Base-by-base conservation (phyloP, 2,113 vertebrate species). In the Holacanthus passer region DNA sequence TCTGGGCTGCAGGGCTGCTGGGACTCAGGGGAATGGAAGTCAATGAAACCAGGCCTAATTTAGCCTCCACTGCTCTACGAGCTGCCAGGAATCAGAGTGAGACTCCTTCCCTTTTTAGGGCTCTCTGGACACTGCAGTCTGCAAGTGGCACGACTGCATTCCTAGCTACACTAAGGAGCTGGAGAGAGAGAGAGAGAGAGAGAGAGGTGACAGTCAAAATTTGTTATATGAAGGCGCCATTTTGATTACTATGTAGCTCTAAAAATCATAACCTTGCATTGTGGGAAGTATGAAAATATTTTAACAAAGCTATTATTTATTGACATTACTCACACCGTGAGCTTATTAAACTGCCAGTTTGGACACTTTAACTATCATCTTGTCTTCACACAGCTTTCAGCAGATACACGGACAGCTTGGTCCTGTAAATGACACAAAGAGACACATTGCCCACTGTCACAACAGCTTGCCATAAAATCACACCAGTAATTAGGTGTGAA, bases 51-150 rank as follows among this genome's bases (percentile, higher is more conserved):
- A 89, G 87, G 87, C 90, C 93, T 90, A 91, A 94, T 93, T 94
- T 94, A 94, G 93, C 82, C 87, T 89, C 86, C 32, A n/a, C 87
- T 86, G 73, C 84, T 92, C 73, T 62, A 59, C 35, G 24, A 73
- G 89, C 87, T 89, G 91, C 91, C 91, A 92, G 88, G 88, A 94
- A 93, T 85, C 91, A 87, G 79, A 88, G 83, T 90, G 92, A 90
- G 92, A 84, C 90, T 93, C 88, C 92, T 94, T 94, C 87, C 94
- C 93, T 95, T 94, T 95, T 95, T 94, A 94, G 93, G 92, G 83
- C 89, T 94, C 94, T 87, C 84, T 63, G 87, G 90, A 93, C 88
- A 79, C 91, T 87, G 94, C 80, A 29, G 84, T 90, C 90, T 77
- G 68, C 81, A 70, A 90, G 88, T 86, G 87, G 89, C 89, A 85